Base-by-base conservation (phyloP, 2,888 invertebrate species). In the Hypolimnas misippus region DNA sequence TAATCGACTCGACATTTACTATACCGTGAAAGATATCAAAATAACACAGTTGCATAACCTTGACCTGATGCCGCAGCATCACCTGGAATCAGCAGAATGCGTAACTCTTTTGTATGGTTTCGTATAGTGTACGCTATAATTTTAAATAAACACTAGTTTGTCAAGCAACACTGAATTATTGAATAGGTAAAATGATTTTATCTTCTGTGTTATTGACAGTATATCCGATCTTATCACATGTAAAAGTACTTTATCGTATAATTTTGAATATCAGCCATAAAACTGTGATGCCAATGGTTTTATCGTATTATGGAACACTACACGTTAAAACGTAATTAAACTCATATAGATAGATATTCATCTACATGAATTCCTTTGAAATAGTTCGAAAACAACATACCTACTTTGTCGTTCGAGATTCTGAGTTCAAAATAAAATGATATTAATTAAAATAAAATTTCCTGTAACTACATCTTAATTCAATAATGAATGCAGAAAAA, bases 191-290 rank as follows among this genome's bases (percentile, higher is more conserved):
- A 54, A 50, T 25, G 29, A 57, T 55, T 69, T 66, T 66, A 68
- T 70, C 67, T 71, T 58, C 55, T 54, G 49, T 52, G 57, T 56
- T 62, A 62, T 68, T 62, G 55, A 71, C 62, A 46, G 64, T 62
- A 65, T 70, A 72, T 70, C 65, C 62, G 67, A 70, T 70, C 66
- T 67, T 72, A 73, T 72, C 69, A 61, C 38, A 56, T 63, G 61
- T 65, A 67, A 65, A 62, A 62, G 55, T 35, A 53, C 38, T 33
- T 59, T 38, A 57, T 63, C 59, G 55, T 58, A 68, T 68, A 61
- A 66, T 63, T 70, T 68, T 53, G 57, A 63, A 64, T 51, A 62
- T 57, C 63, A 59, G 58, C 51, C 55, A 67, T 72, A 73, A 73
- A 72, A 65, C 62, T 63, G 57, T 58, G 58, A 63, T 63, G 68